Evolutionary conservation across 2,113 vertebrate species (phyloP), one percentile per base, ranked within the genome.

Genomic region (Charadrius vociferus): DNA sequence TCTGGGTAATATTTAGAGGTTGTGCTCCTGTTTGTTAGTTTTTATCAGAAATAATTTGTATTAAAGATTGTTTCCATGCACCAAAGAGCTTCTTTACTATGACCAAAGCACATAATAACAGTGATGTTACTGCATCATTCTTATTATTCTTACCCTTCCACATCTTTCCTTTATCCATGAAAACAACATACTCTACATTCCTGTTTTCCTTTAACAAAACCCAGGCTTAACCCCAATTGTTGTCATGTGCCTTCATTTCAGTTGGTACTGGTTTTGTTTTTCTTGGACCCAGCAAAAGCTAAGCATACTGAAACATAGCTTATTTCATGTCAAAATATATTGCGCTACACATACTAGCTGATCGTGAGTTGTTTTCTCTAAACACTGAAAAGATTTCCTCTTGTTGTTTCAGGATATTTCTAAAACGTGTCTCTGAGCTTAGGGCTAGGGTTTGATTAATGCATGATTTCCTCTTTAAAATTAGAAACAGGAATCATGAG

Each of bases 391-490:
- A 97, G 92, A 97, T 97, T 97, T 98, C 92, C 95, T 96, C 85
- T 93, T 98, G 93, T 97, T 98, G 94, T 98, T 98, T 97, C 96
- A 96, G 88, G 94, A 95, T 97, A 95, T 98, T 98, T 98, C 90
- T 95, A 96, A 98, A 98, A 97, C 23, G 17, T 89, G 71, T 85
- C 95, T 97, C 95, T 93, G 83, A 98, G 96, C 96, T 97, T 88
- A 92, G 96, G 93, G 93, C 74, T 90, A 95, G 72, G 53, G 61
- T 96, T 98, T 98, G 97, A 98, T 98, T 98, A 98, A 98, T 98
- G 98, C 95, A 96, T 98, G 96, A 98, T 98, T 98, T 98, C 98
- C 98, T 98, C 94, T 98, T 98, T 97, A 97, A 98, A 98, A 98
- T 98, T 98, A 98, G 98, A 98, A 98, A 98, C 98, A 98, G 98